Conservation (phyloP, 2,113 vertebrate species). For the Marmota flaviventris region DNA sequence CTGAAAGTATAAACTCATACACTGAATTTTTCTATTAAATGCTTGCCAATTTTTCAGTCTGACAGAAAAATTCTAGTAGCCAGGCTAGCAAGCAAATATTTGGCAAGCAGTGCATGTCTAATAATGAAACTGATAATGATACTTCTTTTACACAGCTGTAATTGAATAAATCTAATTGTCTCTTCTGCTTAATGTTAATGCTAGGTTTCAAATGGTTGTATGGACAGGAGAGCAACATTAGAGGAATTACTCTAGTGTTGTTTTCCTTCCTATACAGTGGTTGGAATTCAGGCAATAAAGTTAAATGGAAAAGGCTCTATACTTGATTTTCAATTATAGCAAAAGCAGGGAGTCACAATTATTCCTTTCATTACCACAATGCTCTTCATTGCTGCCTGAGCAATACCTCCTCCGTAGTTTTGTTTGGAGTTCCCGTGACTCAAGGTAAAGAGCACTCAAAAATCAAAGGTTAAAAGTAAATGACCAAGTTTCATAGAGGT, state of each 20-base stretch:
- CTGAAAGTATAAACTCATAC: slow-evolving; percentile 52
- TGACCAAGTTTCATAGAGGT: slow-evolving; percentile 68
- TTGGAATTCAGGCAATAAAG: slow-evolving; percentile 87
- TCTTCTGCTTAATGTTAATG: slow-evolving; percentile 83
- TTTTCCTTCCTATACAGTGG: slow-evolving; percentile 78
- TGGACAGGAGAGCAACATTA: slow-evolving; percentile 79
- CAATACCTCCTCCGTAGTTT: slow-evolving; percentile 81
- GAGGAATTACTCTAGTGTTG: slow-evolving; percentile 79
- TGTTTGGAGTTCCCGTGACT: slow-evolving; percentile 74
- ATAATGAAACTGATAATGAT: slow-evolving; percentile 79
- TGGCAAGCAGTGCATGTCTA: slow-evolving; percentile 74
- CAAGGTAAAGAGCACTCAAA: slow-evolving; percentile 83
- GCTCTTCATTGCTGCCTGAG: slow-evolving; percentile 78
- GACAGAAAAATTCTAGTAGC: slow-evolving; percentile 53
- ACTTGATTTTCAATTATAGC: slow-evolving; percentile 89
- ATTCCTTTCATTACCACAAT: slow-evolving; percentile 86
- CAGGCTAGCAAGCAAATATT: slow-evolving; percentile 78
- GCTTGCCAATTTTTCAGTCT: slow-evolving; percentile 45
- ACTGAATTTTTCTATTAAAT: not conserved
- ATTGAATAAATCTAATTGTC: slow-evolving; percentile 84
- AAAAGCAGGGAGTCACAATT: slow-evolving; percentile 87
- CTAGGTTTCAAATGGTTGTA: slow-evolving; percentile 82
- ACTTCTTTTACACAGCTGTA: slow-evolving; percentile 71
- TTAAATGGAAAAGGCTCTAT: slow-evolving; percentile 87
- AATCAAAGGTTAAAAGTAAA: slow-evolving; percentile 82